Conservation (phyloP, 1,140 invertebrate genomes). For the Mizuhopecten yessoensis region DNA sequence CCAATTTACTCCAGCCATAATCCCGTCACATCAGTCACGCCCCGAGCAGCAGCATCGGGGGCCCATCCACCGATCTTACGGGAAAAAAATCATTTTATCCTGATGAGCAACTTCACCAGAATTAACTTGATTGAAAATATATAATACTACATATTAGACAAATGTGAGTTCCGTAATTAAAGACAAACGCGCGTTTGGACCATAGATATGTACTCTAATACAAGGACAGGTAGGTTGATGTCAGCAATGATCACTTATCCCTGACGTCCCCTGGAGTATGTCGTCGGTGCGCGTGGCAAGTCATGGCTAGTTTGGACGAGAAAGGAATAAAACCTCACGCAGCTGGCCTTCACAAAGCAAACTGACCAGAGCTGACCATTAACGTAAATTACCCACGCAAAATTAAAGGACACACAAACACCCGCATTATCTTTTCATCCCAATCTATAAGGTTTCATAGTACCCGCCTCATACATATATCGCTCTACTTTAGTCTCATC, state of each 20-base stretch:
- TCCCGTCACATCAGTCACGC: neutral
- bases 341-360: neutral
- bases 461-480: neutral
- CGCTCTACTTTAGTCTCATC: neutral
- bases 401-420: neutral
- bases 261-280: neutral
- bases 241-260: neutral
- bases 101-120: neutral
- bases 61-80: neutral
- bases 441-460: neutral
- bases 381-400: constrained; percentile 32
- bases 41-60: constrained; percentile 3
- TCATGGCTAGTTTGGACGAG: neutral
- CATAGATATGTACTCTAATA: neutral
- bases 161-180: neutral
- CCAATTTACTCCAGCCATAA: constrained; percentile 32
- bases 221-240: neutral
- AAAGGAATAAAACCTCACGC: neutral
- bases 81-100: neutral
- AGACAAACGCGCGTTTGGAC: neutral
- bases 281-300: neutral
- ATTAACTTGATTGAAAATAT: neutral
- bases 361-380: constrained; percentile 27
- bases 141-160: neutral
- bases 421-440: neutral